Conservation (phyloP, 2,888 invertebrate species). For the Pinctada fucata region DNA sequence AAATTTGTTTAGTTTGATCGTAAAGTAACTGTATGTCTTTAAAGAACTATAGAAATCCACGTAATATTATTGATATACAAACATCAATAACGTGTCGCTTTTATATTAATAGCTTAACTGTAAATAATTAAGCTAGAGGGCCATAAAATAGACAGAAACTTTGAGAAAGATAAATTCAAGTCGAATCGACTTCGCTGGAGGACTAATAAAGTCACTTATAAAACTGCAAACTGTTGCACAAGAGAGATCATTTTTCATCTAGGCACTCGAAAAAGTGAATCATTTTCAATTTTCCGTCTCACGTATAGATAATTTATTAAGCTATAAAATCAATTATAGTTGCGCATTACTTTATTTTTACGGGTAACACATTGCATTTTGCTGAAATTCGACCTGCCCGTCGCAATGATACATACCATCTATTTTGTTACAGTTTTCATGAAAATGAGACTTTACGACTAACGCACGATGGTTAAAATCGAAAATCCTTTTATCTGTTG, state of each 20-base stretch:
- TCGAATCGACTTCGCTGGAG: neutral
- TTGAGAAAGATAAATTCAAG: no score
- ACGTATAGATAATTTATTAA: no score
- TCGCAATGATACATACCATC: neutral
- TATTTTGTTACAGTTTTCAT: neutral
- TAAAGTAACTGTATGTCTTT: no score
- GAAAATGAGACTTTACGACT: neutral
- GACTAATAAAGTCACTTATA: neutral
- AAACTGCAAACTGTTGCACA: constrained; percentile 3
- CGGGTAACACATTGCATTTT: constrained; percentile 4
- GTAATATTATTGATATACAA: no score
- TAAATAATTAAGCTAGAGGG: no score
- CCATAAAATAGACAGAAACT: no score
- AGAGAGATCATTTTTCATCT: neutral
- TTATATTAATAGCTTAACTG: no score
- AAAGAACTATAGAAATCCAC: no score
- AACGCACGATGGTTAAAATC: no score
- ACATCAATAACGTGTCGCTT: no score
- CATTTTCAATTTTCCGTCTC: constrained; percentile 5
- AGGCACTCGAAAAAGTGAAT: constrained; percentile 4
- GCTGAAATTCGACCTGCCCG: neutral
- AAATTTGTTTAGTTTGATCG: no score
- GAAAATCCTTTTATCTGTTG: no score
- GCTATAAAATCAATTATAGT: constrained; percentile 3
- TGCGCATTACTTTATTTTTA: neutral